Conservation (phyloP, 1,140 invertebrate species). For the Archivesica marissinica region DNA sequence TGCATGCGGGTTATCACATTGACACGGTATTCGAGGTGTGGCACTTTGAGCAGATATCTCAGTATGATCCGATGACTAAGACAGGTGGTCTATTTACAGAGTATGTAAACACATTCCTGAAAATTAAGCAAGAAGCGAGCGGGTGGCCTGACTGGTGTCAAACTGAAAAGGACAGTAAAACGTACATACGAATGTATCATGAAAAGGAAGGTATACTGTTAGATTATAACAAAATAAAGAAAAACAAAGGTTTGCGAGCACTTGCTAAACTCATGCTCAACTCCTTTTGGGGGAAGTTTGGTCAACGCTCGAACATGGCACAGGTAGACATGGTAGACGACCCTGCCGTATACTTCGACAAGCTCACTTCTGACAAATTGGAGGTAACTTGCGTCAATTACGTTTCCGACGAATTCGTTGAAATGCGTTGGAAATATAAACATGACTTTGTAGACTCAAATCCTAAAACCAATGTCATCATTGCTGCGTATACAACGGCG, state of each 20-base stretch:
- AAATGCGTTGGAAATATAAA: constrained; percentile 72
- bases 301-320: too few species aligned
- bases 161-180: constrained; percentile 58
- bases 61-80: background rate
- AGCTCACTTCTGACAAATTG: constrained; percentile 71
- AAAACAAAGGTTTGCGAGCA: too few species aligned
- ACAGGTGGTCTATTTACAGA: constrained; percentile 45
- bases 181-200: constrained; percentile 80
- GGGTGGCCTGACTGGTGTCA: constrained; percentile 58
- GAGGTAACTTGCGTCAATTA: constrained; percentile 76
- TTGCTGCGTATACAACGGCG: constrained; percentile 79
- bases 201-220: constrained; percentile 64
- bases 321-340: too few species aligned
- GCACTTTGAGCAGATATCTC: background rate
- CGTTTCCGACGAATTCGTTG: constrained; percentile 69
- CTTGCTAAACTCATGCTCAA: too few species aligned
- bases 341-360: background rate
- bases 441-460: too few species aligned
- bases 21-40: background rate
- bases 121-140: constrained; percentile 67
- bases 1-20: background rate
- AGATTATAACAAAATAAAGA: background rate
- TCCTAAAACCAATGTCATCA: constrained; percentile 26
- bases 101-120: constrained; percentile 68
- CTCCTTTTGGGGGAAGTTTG: too few species aligned